Conservation (phyloP, 1,140 invertebrate genomes). For the Sarcophaga bullata region DNA sequence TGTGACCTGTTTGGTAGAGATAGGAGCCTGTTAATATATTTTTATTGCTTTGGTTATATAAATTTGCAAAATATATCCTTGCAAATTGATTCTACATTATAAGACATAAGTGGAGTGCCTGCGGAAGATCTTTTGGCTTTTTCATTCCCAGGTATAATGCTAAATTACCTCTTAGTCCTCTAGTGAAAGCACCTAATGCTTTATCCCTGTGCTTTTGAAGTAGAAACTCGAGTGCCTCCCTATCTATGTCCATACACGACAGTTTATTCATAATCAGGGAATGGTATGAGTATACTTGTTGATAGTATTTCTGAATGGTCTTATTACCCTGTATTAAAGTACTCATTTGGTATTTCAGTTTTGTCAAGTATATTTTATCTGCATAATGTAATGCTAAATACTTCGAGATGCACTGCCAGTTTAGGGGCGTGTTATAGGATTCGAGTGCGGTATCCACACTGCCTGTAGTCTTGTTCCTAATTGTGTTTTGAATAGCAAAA, state of each 20-base stretch:
- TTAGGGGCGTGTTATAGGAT: slow-evolving; percentile 45
- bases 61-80: slow-evolving; percentile 14
- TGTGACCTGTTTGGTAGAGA: too few species aligned
- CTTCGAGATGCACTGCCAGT: slow-evolving; percentile 43
- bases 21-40: too few species aligned
- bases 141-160: slow-evolving; percentile 39
- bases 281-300: slow-evolving; percentile 45
- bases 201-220: slow-evolving; percentile 46
- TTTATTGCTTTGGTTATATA: too few species aligned
- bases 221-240: slow-evolving; percentile 36
- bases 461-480: slow-evolving; percentile 46
- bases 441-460: slow-evolving; percentile 45
- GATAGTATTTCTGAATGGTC: slow-evolving; percentile 46
- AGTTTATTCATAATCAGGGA: slow-evolving; percentile 49
- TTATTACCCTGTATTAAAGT: slow-evolving; percentile 32
- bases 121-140: too few species aligned
- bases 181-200: slow-evolving; percentile 42
- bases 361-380: slow-evolving; percentile 45
- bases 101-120: slow-evolving; percentile 46
- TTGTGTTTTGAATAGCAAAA: slow-evolving; percentile 42
- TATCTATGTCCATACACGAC: slow-evolving; percentile 42
- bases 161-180: slow-evolving; percentile 42
- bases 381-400: slow-evolving; percentile 46
- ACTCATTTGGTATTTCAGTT: slow-evolving; percentile 48
- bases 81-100: slow-evolving; percentile 46